phyloP scores from a whole-genome alignment of 2,888 invertebrate species.

The Clostera curtula region DNA sequence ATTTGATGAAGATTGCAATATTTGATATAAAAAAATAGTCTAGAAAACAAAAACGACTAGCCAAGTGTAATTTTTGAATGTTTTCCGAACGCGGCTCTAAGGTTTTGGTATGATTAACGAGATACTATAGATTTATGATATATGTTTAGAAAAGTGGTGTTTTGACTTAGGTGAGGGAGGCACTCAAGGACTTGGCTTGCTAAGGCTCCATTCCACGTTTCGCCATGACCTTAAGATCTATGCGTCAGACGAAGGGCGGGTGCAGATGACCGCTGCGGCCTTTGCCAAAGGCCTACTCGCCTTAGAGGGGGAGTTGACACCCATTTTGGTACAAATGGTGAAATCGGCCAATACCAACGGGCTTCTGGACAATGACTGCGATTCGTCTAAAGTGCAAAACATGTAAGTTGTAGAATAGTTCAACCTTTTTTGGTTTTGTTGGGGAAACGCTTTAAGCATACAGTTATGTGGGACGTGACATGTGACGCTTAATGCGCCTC shows the following conservation, averaged over 20 bases:
- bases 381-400: constrained; percentile 95
- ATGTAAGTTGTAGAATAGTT: constrained; percentile 89
- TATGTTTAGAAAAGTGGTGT: no score
- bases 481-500: no score
- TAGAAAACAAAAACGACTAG: no score
- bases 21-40: no score
- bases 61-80: no score
- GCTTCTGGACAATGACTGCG: constrained; percentile 97
- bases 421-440: no score
- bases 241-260: constrained; percentile 98
- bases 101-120: no score
- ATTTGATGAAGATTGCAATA: no score
- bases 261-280: constrained; percentile 99
- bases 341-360: constrained; percentile 99
- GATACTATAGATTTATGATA: no score
- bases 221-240: constrained; percentile 99
- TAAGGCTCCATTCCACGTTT: constrained; percentile 96
- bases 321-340: constrained; percentile 99
- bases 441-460: no score
- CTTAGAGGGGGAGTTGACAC: constrained; percentile 97
- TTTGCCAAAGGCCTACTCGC: constrained; percentile 99
- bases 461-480: no score
- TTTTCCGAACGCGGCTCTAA: no score
- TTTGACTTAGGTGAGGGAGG: constrained; percentile 92
- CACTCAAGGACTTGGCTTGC: constrained; percentile 95